phyloP scores from a whole-genome alignment of 2,113 vertebrate genomes.

The Rhabdornis inornatus region DNA sequence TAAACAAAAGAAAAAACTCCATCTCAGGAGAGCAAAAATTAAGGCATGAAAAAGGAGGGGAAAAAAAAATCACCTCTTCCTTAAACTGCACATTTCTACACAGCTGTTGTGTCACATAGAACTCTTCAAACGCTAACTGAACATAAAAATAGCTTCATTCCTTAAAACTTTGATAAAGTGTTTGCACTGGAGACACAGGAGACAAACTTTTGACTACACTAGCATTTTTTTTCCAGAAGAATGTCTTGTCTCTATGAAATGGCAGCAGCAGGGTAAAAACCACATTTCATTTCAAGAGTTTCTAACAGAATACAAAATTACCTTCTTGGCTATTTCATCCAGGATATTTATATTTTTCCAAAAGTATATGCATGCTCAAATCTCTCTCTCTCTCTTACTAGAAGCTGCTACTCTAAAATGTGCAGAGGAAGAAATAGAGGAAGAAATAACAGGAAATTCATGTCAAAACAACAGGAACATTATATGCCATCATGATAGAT shows the following conservation, averaged over 20 bases:
- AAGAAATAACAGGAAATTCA: background rate
- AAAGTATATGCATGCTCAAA: background rate
- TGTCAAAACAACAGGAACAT: background rate
- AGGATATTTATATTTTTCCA: conserved; percentile 30
- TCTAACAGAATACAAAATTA: background rate
- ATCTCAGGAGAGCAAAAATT: background rate
- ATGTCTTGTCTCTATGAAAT: background rate
- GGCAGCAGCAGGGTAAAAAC: background rate
- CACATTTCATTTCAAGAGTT: background rate
- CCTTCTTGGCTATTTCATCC: background rate
- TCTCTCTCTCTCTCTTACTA: background rate
- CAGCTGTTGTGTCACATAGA: background rate
- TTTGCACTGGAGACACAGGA: background rate
- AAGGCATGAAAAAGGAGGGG: background rate
- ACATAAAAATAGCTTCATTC: background rate
- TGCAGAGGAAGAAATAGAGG: background rate
- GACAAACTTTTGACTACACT: background rate
- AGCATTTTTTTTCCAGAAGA: background rate
- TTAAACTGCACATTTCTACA: background rate
- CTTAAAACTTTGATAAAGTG: background rate
- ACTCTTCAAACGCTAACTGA: background rate
- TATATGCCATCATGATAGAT: background rate
- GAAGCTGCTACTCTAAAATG: background rate
- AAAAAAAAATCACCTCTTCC: background rate
- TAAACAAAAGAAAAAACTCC: background rate